A percentile compares a stretch with the other conserved stretches of the same genome.
These are phyloP conservation scores for Apis mellifera DNA, from an alignment of 1,140 invertebrate species.

Conservation along the genomic window DNA sequence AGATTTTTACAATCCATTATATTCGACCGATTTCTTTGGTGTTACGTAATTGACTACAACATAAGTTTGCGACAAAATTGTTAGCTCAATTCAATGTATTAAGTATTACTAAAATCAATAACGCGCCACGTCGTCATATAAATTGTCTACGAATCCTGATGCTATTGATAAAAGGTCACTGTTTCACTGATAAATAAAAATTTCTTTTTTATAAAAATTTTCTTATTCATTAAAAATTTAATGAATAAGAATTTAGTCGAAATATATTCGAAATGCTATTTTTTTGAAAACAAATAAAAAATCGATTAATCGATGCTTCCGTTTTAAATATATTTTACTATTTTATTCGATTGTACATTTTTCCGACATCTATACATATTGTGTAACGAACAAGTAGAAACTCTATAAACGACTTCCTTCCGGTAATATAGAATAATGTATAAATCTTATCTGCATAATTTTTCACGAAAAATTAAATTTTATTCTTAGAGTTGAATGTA, in stretches of 20 bases:
- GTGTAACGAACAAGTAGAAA: constrained; percentile 1
- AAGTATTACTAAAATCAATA: constrained; percentile 60
- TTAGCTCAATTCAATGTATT: constrained; percentile 50
- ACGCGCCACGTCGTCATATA: constrained; percentile 43
- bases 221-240: neutral
- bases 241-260: no score
- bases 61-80: constrained; percentile 57
- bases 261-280: no score
- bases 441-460: constrained; percentile 9
- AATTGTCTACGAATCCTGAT: constrained; percentile 22
- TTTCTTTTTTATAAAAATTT: neutral
- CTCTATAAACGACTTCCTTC: neutral
- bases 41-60: constrained; percentile 51
- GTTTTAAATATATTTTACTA: no score
- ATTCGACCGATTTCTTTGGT: neutral
- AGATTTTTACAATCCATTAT: neutral
- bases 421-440: neutral
- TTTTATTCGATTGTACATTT: neutral
- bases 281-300: no score
- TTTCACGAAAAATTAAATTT: neutral
- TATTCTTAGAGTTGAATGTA: neutral
- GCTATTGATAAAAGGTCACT: constrained; percentile 21
- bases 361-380: neutral
- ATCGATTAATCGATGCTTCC: neutral
- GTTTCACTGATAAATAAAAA: neutral